phyloP scores from a whole-genome alignment of 2,888 invertebrate genomes.

The Eugnorisma glareosa region DNA sequence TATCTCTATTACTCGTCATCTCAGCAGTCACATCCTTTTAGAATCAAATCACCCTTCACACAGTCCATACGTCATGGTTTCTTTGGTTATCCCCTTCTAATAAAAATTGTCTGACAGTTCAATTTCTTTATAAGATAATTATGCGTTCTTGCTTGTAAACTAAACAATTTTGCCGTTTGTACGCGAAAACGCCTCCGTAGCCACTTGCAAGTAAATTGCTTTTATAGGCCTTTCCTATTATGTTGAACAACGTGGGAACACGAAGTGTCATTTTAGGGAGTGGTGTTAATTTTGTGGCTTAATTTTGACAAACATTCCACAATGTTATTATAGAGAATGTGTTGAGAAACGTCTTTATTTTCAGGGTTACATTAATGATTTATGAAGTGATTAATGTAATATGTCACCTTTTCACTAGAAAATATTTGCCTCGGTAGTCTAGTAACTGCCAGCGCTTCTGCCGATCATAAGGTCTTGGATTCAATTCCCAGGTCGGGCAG shows the following conservation, averaged over 20 bases:
- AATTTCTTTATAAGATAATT: not conserved
- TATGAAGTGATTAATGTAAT: not conserved
- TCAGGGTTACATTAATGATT: not conserved
- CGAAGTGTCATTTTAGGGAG: conserved; percentile 62
- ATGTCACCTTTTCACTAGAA: not conserved
- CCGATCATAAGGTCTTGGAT: not conserved
- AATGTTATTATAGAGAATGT: conserved; percentile 18
- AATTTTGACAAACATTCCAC: conserved; percentile 54
- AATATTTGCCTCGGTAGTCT: not conserved
- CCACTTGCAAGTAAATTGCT: conserved; percentile 62
- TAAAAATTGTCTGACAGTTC: not conserved
- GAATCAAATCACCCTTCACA: not conserved
- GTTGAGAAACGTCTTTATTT: not conserved
- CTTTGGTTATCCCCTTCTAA: not conserved
- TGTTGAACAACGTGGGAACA: conserved; percentile 50
- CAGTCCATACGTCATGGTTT: not conserved
- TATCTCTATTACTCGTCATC: not conserved
- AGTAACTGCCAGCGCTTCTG: not conserved
- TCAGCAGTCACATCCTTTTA: not conserved
- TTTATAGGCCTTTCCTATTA: conserved; percentile 64
- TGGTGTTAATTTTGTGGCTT: conserved; percentile 53
- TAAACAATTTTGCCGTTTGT: conserved; percentile 19
- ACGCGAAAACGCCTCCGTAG: conserved; percentile 47
- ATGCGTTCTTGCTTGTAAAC: not conserved
- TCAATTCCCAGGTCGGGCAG: not conserved